Conservation (phyloP, 1,140 invertebrate genomes). For the Aphelinus atriplicis region DNA sequence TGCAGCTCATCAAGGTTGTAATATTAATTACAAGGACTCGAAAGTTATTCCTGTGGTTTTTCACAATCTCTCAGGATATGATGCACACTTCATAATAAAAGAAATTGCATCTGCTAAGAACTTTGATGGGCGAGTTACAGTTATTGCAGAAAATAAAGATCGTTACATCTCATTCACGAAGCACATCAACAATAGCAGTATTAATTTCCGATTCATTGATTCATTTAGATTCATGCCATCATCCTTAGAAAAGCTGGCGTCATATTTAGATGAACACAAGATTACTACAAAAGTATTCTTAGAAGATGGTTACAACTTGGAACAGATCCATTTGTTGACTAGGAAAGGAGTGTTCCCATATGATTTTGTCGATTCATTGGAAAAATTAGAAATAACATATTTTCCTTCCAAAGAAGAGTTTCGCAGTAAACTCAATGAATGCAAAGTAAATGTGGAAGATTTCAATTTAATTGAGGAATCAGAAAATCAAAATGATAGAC, state of each 20-base stretch:
- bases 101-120: background rate
- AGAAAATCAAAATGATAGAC: slow-evolving; percentile 11
- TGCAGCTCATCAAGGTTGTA: background rate
- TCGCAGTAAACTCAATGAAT: slow-evolving; percentile 52
- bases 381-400: slow-evolving; percentile 47
- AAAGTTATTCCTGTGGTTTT: slow-evolving; percentile 4
- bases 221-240: slow-evolving; percentile 50
- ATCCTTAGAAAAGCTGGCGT: slow-evolving; percentile 24
- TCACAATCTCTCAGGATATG: slow-evolving; percentile 5
- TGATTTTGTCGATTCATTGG: slow-evolving; percentile 48
- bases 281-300: no score
- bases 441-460: no score
- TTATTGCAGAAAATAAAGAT: slow-evolving; percentile 1
- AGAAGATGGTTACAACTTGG: no score
- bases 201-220: slow-evolving; percentile 53
- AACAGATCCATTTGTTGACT: slow-evolving; percentile 39
- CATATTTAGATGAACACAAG: slow-evolving; percentile 4
- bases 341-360: slow-evolving; percentile 54
- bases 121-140: background rate
- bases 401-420: slow-evolving; percentile 56
- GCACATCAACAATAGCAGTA: background rate
- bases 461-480: no score
- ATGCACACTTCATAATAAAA: slow-evolving; percentile 5
- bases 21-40: slow-evolving; percentile 5
- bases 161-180: slow-evolving; percentile 11